Percentiles rank a stretch among this genome's conserved stretches.
These are phyloP conservation scores for Hypselothyrea guttata DNA, from an alignment of 2,888 invertebrate species.

Conservation along the genomic window DNA sequence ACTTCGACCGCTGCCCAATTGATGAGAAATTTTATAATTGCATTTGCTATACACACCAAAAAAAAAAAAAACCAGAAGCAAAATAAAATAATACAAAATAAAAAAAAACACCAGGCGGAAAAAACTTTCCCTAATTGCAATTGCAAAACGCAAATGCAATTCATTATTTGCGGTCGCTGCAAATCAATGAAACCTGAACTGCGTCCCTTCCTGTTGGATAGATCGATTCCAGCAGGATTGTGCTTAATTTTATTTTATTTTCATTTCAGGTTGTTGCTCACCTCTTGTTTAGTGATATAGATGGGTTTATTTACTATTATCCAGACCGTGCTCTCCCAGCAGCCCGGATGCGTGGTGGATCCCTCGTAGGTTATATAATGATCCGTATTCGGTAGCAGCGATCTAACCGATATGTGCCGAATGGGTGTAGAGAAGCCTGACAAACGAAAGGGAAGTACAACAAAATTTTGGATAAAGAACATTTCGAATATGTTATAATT, in stretches of 20 bases:
- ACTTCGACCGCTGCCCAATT: constrained; percentile 47
- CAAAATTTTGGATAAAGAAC: too few species aligned
- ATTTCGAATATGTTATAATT: neutral
- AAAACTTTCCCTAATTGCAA: constrained; percentile 60
- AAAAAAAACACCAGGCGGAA: constrained; percentile 1
- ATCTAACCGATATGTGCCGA: constrained; percentile 92
- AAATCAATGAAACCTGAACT: constrained; percentile 21
- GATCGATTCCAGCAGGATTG: neutral
- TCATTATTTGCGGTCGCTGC: constrained; percentile 66
- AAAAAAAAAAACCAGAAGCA: constrained; percentile 15
- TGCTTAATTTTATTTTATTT: neutral
- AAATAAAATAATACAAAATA: constrained; percentile 6
- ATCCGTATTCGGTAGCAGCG: constrained; percentile 94
- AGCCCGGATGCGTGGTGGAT: constrained; percentile 98
- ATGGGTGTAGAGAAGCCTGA: constrained; percentile 92
- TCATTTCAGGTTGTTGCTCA: constrained; percentile 79
- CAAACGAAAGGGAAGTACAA: constrained; percentile 2
- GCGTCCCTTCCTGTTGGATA: neutral
- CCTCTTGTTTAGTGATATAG: constrained; percentile 97
- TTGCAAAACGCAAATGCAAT: constrained; percentile 56
- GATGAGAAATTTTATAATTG: constrained; percentile 71
- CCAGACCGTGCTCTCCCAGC: constrained; percentile 99
- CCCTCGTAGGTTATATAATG: constrained; percentile 99
- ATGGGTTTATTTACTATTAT: constrained; percentile 98
- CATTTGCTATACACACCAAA: constrained; percentile 46